These are phyloP conservation scores for Polydrusus cervinus DNA, from an alignment of 2,888 invertebrate species.

Conservation along the genomic window DNA sequence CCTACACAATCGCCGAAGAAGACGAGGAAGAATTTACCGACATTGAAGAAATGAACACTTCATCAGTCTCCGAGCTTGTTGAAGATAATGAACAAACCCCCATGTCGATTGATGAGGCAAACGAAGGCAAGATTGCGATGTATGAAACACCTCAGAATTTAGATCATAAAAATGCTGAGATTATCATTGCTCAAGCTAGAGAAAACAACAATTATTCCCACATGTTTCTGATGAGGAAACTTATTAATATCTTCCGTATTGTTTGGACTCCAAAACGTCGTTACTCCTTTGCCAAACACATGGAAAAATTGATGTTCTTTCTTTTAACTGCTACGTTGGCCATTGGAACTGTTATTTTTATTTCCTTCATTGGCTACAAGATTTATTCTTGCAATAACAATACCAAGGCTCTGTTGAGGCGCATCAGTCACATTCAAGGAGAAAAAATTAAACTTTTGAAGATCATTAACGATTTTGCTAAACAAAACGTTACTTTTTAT, in stretches of 20 bases:
- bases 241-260: not conserved
- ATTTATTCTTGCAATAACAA: not conserved
- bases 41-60: not conserved
- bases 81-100: not conserved
- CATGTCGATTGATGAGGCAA: not conserved
- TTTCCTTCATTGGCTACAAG: not conserved
- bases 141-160: not conserved
- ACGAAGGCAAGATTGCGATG: not conserved
- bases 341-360: not conserved
- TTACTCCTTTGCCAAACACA: not conserved
- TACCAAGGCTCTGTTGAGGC: not conserved
- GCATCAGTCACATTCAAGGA: not conserved
- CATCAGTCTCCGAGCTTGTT: not conserved
- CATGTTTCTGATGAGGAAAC: not conserved
- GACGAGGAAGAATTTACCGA: no score
- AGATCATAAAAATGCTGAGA: not conserved
- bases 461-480: not conserved
- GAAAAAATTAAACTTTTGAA: slow-evolving; percentile 3
- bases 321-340: not conserved
- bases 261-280: not conserved
- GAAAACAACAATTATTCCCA: not conserved
- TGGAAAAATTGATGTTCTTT: not conserved
- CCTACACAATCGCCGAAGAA: no score
- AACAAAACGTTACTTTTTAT: not conserved
- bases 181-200: not conserved